Conservation (phyloP, 2,113 vertebrate genomes). For the Brachyhypopomus gauderio region DNA sequence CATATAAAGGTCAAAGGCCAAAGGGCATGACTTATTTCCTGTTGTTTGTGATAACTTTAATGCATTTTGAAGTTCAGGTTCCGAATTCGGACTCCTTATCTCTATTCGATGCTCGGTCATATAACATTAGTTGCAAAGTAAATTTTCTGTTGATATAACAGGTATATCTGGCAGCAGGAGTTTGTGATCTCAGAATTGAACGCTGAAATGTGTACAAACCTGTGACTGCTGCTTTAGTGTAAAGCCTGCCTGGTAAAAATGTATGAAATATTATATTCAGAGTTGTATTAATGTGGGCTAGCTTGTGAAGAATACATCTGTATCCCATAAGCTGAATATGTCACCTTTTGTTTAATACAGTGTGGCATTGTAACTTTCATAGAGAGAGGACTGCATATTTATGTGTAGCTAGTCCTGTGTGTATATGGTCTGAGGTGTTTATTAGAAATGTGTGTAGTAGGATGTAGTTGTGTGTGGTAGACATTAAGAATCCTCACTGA, state of each 20-base stretch:
- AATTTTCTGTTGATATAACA: neutral
- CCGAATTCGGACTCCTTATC: neutral
- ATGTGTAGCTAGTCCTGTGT: too few species aligned
- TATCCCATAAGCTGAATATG: neutral
- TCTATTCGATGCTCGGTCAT: neutral
- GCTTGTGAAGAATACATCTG: neutral
- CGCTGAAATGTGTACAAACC: neutral
- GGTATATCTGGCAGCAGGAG: neutral
- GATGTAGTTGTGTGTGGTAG: too few species aligned
- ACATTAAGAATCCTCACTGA: too few species aligned
- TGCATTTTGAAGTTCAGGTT: too few species aligned
- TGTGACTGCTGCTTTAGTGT: neutral
- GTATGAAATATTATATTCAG: constrained; percentile 6
- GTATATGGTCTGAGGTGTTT: too few species aligned
- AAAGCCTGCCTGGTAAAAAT: neutral
- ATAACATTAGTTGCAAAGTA: neutral
- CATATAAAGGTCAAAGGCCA: too few species aligned
- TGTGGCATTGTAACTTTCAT: too few species aligned
- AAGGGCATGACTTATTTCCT: too few species aligned
- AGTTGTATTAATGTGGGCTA: neutral
- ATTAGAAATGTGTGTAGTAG: too few species aligned
- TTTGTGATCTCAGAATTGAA: neutral
- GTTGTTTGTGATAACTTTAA: too few species aligned
- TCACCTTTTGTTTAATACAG: too few species aligned
- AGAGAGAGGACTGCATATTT: too few species aligned